These are phyloP conservation scores for Porphyrio hochstetteri DNA, from an alignment of 2,113 vertebrate species.

Conservation along the genomic window DNA sequence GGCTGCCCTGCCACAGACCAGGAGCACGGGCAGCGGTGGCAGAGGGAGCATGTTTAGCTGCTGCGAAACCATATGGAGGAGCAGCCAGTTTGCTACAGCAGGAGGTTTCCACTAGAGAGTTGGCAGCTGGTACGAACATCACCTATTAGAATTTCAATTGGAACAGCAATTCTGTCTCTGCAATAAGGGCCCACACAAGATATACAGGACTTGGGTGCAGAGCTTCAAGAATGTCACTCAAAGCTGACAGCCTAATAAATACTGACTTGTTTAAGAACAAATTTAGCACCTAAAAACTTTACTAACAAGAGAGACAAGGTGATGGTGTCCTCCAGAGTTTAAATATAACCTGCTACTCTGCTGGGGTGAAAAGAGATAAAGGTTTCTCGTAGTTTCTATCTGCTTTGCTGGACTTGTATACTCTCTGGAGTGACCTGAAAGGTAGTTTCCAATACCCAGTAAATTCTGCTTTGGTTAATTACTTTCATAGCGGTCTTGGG, in stretches of 20 bases:
- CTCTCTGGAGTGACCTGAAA: neutral
- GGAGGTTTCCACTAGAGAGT: neutral
- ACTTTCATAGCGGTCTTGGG: neutral
- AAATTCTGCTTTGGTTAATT: neutral
- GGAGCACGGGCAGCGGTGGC: neutral
- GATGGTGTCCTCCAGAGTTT: neutral
- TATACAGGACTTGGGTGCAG: neutral
- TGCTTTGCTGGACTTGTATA: neutral
- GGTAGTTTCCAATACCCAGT: neutral
- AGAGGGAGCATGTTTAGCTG: neutral
- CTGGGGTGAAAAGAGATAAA: neutral
- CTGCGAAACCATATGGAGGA: neutral
- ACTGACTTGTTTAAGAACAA: neutral
- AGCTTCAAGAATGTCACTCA: neutral
- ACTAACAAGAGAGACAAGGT: neutral
- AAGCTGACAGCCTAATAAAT: neutral
- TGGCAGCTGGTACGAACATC: neutral
- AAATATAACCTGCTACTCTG: neutral
- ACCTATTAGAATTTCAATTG: neutral
- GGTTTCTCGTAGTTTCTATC: no score
- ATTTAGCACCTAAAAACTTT: neutral
- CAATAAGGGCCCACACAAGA: neutral
- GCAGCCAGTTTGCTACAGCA: neutral
- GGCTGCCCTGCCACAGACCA: rapidly evolving
- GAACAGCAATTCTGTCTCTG: neutral